Evolutionary conservation across 2,113 vertebrate genomes (phyloP), one percentile per base, ranked within the genome.

Genomic region (Psephotus haematonotus): DNA sequence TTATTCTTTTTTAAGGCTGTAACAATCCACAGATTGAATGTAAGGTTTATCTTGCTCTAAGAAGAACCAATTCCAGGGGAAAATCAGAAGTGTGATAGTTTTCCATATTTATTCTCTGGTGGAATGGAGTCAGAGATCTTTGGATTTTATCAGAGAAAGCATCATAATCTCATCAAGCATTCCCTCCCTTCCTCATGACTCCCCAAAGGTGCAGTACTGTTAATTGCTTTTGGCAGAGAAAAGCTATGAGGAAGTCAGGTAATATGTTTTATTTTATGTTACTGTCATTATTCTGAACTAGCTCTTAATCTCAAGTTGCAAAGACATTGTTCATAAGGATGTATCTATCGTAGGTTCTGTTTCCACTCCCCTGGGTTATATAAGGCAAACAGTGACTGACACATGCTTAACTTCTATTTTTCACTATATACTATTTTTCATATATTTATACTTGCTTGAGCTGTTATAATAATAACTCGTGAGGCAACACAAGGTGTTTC

Each of bases 201-300:
- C 80, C 81, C 60, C 44, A 79, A 94, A 93, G 86, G 72, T 95
- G 41, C 91, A 78, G 86, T 82, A 52, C 24, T 41, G 64, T 83
- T 96, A 95, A 96, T 94, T 93, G 86, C 83, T 88, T 89, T 90
- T 96, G 96, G 83, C 96, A 95, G 59, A 96, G 88, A 70, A 93
- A 95, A 92, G 53, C 89, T 95, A 83, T 94, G 86, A 95, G 88
- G 94, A 94, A 94, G 92, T 92, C 18, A 7, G 86, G 53, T 59
- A 80, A 79, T 92, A 91, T 87, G 69, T 92, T 92, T 93, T 91
- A 35, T 70, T 67, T 93, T 91, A 44, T 83, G 53, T 88, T 86
- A 46, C 41, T 91, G 64, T 85, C 49, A 90, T 95, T 91, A 85
- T 68, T 91, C 77, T 91, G 67, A 96, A 77, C 47, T 82, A 86